phyloP scores from a whole-genome alignment of 64 coral and sea anemone genomes.

The Pachyseris speciosa region DNA sequence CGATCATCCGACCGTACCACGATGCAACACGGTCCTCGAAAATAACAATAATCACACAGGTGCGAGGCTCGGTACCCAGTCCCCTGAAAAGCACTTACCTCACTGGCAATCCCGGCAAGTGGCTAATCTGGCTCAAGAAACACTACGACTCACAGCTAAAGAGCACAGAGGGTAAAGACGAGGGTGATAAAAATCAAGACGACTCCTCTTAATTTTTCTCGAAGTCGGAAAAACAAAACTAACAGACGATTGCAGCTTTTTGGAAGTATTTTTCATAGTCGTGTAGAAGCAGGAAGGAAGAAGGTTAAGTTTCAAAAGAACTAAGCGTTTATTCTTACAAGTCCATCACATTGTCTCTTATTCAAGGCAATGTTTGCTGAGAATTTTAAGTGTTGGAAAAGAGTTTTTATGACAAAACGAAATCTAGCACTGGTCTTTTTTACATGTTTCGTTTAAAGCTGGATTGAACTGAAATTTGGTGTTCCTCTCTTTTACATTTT shows the following conservation, averaged over 20 bases:
- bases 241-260: neutral
- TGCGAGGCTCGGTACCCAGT: conserved; percentile 67
- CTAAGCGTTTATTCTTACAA: too few relatives aligned
- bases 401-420: too few relatives aligned
- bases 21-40: conserved; percentile 48
- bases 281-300: too few relatives aligned
- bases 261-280: neutral
- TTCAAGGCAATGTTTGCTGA: too few relatives aligned
- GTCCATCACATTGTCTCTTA: too few relatives aligned
- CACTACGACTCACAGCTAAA: conserved; percentile 19
- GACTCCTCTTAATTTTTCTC: conserved; percentile 9
- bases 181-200: conserved; percentile 5
- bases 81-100: conserved; percentile 62
- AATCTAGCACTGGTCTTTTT: too few relatives aligned
- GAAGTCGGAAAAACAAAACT: neutral
- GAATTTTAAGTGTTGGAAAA: too few relatives aligned
- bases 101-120: conserved; percentile 62
- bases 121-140: conserved; percentile 49
- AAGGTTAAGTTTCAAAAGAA: too few relatives aligned
- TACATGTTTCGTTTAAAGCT: too few relatives aligned
- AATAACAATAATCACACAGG: conserved; percentile 64
- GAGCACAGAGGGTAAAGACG: neutral
- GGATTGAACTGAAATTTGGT: too few relatives aligned
- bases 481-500: too few relatives aligned
- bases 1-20: conserved; percentile 56